Base-by-base conservation (phyloP, 1,140 invertebrate species). In the Varroa destructor region DNA sequence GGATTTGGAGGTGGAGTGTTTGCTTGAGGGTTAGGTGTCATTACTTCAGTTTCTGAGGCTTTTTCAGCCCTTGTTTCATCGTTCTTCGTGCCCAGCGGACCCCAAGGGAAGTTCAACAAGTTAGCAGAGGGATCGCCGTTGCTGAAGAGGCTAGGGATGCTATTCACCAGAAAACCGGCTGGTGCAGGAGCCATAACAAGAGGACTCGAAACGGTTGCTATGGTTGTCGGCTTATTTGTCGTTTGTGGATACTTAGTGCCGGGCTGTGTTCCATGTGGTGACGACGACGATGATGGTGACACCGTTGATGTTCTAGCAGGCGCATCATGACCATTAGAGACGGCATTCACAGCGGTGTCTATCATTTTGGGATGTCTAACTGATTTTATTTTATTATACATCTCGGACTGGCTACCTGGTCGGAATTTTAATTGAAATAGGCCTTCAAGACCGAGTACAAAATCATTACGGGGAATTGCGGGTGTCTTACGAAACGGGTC, bases 211-310 rank as follows among this genome's bases (percentile, higher is more conserved):
- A 56, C 71, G 71, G 64, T 40, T 14, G 70, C 43, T 55, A 71
- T 40, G 1, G 73, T 74, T 8, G 73, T 73, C 40, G 56, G 42
- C 61, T 5, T 3, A 12, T 5, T 58, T 58, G 56, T 70, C 71
- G 73, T 43, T 73, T 40, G 12, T n/a, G 72, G 43, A n/a, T 43
- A 51, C 51, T 55, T 55, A 74, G 73, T 72, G 0, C 54, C 8
- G 4, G 46, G 46, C 8, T 51, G 46, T 5, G 3, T 3, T 5
- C 46, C 8, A 3, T 3, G 46, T 8, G 4, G 43, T 64, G 25
- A 71, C 12, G 61, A 40, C 54, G 58, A 25, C 43, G 43, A 12
- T 61, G n/a, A 1, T n/a, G 54, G 4, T 12, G 51, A 10, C 57
- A 42, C 12, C 25, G 57, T 3, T 6, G 57, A 58, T n/a, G 55